Evolutionary conservation across 1,140 invertebrate genomes (phyloP).

Genomic region (Leptopilina boulardi): DNA sequence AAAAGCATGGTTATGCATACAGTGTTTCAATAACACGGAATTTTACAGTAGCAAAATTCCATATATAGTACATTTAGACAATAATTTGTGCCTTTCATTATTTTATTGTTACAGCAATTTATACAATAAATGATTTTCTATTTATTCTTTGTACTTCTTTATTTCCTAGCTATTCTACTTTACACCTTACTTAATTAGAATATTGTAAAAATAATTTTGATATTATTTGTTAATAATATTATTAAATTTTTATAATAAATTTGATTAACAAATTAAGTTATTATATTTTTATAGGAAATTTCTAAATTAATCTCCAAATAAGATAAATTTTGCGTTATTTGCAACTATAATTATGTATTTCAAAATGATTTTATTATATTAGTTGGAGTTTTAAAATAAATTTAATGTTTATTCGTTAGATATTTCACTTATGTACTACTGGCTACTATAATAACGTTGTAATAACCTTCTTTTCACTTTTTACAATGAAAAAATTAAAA

Average conservation of each 20-base stretch:
- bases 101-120: too few relatives aligned
- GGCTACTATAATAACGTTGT: background rate
- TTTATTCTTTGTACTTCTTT: too few relatives aligned
- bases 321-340: background rate
- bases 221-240: too few relatives aligned
- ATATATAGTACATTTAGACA: background rate
- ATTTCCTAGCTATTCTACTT: too few relatives aligned
- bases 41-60: background rate
- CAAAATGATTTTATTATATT: background rate
- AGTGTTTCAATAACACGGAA: background rate
- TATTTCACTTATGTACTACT: background rate
- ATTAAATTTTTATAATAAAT: too few relatives aligned
- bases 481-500: too few relatives aligned
- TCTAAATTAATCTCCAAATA: background rate
- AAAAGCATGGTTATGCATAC: constrained; percentile 17
- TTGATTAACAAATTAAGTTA: too few relatives aligned
- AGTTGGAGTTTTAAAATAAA: background rate
- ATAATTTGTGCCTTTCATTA: background rate
- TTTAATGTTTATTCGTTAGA: background rate
- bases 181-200: too few relatives aligned
- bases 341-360: background rate
- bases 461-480: background rate
- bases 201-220: too few relatives aligned
- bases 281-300: too few relatives aligned
- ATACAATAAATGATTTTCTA: too few relatives aligned